Base-by-base conservation (phyloP, 2,113 vertebrate genomes). In the Chionomys nivalis region DNA sequence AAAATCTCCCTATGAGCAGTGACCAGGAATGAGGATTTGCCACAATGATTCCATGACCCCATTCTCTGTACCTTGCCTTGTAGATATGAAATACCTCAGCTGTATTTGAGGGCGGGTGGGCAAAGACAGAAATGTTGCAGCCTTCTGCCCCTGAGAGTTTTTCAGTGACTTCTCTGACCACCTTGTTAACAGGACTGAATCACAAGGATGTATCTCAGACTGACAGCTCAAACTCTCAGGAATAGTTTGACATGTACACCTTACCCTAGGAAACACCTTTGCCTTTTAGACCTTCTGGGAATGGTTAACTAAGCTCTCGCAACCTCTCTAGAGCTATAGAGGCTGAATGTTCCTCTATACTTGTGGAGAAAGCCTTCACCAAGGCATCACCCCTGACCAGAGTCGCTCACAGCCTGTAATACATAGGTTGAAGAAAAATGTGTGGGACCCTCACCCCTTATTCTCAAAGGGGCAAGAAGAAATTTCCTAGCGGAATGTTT, bases 1-100 rank as follows among this genome's bases (percentile, higher is more conserved):
- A 72, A 72, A 36, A n/a, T 72, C 33, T 72, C 17, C n/a, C 58
- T 16, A 0, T 1, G 36, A 87, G 47, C 6, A 19, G 47, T 73
- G 79, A 42, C 65, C 4, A 42, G 63, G 73, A 23, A 5, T 47
- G 12, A 79, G 91, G 23, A 31, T 73, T 70, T 92, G 88, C 31
- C 81, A 94, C 28, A 90, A 28, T 72, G 52, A 26, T 39, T 77
- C 86, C 91, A 91, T 13, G 28, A 12, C 65, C 73, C 73, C 66
- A 87, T 55, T 61, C 96, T 83, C 58, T 87, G 49, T n/a, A 7
- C 7, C 49, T 44, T 96, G 66, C 78, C 94, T 58, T 96, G 76
- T 82, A 95, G 76, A 81, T 24, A 47, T 42, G 55, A 91, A 83
- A 58, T 28, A 49, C 87, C 81, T 78, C 70, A 72, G 87, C 66